A percentile compares a stretch with the other conserved stretches of the same genome.
phyloP scores from a whole-genome alignment of 2,797 vertebrate genomes.

The Brachymystax lenok region DNA sequence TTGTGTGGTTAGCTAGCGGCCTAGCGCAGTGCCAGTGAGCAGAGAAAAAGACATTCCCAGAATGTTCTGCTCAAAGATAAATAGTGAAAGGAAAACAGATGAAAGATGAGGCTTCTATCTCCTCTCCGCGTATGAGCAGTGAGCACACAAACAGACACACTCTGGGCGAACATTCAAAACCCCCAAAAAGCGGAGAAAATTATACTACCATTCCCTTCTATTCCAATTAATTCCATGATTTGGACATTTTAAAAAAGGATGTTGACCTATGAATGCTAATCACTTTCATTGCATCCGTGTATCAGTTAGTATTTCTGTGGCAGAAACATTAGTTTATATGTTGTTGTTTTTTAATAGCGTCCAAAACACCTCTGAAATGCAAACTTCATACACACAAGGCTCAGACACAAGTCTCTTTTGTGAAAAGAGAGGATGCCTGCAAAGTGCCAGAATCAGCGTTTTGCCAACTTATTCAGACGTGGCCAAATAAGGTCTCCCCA shows the following conservation, averaged over 20 bases:
- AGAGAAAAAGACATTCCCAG: slow-evolving; percentile 81
- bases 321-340: slow-evolving; percentile 50
- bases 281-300: slow-evolving; percentile 40
- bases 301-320: slow-evolving; percentile 65
- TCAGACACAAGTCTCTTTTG: slow-evolving; percentile 85
- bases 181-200: slow-evolving; percentile 73
- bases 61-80: slow-evolving; percentile 88
- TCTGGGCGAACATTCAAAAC: slow-evolving; percentile 74
- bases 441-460: slow-evolving; percentile 76
- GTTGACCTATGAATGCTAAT: slow-evolving; percentile 16
- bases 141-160: slow-evolving; percentile 54
- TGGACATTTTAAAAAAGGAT: slow-evolving; percentile 7
- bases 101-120: slow-evolving; percentile 81
- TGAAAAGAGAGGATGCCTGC: slow-evolving; percentile 83
- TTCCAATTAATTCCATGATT: slow-evolving; percentile 36
- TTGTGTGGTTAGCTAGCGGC: slow-evolving; percentile 81
- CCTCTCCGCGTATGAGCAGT: slow-evolving; percentile 38
- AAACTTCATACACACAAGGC: slow-evolving; percentile 73
- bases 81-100: slow-evolving; percentile 85
- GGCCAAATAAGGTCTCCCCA: slow-evolving; percentile 80
- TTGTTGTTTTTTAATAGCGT: slow-evolving; percentile 73
- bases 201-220: slow-evolving; percentile 59
- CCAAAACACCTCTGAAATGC: slow-evolving; percentile 72
- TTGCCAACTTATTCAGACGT: slow-evolving; percentile 82
- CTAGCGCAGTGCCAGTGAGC: slow-evolving; percentile 62